Evolutionary conservation across 2,888 invertebrate genomes (phyloP).

Genomic region (Magallana nippona): DNA sequence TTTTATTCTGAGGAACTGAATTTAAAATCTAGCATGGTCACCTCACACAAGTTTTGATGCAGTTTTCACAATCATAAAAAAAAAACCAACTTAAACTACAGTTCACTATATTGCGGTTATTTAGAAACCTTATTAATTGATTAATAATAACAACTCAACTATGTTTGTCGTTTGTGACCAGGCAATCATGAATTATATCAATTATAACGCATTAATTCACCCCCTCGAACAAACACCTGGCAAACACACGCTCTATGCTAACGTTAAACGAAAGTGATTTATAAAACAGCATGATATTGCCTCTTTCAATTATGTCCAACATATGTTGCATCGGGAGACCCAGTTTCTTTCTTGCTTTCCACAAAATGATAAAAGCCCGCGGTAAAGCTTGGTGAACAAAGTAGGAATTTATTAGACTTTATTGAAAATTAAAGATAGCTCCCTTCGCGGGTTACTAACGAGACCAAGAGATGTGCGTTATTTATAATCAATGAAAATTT

Average conservation of each 20-base stretch:
- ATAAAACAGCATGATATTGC: slow-evolving; percentile 5
- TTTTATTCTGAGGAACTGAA: too few relatives aligned
- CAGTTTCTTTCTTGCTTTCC: slow-evolving; percentile 22
- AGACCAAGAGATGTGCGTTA: slow-evolving; percentile 37
- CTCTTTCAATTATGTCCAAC: slow-evolving; percentile 16
- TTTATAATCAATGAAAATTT: slow-evolving; percentile 36
- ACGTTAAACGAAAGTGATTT: slow-evolving; percentile 28
- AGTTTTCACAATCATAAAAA: too few relatives aligned
- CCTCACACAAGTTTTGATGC: too few relatives aligned
- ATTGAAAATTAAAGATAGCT: slow-evolving; percentile 32
- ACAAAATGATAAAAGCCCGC: slow-evolving; percentile 12
- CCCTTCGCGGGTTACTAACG: slow-evolving; percentile 23
- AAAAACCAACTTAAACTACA: too few relatives aligned
- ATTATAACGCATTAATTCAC: slow-evolving; percentile 35
- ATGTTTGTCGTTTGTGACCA: not conserved
- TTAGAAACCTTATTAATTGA: slow-evolving; percentile 9
- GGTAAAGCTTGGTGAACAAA: slow-evolving; percentile 26
- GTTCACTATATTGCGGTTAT: not conserved
- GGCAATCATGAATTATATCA: slow-evolving; percentile 31
- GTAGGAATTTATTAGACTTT: slow-evolving; percentile 35
- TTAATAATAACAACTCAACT: not conserved
- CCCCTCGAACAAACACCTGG: slow-evolving; percentile 18
- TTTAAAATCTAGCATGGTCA: too few relatives aligned
- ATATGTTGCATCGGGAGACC: slow-evolving; percentile 20
- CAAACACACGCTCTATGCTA: slow-evolving; percentile 5